phyloP scores from a whole-genome alignment of 1,140 invertebrate genomes.

The Argopecten irradians region DNA sequence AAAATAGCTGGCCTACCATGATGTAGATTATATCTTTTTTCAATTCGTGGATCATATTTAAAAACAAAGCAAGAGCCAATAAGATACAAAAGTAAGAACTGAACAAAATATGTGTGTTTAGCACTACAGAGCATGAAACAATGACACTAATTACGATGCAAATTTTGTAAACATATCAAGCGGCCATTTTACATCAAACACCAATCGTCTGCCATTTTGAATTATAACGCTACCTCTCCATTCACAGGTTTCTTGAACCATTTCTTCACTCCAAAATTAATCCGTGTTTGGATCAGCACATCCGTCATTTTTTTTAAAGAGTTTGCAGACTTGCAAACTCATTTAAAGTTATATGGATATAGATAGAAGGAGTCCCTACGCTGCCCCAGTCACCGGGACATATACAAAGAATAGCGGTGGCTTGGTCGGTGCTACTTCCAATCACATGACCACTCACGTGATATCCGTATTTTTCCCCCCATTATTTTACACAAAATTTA shows the following conservation, averaged over 20 bases:
- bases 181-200: constrained; percentile 21
- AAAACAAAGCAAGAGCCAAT: neutral
- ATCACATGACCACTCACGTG: constrained; percentile 54
- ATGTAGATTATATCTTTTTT: neutral
- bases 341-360: neutral
- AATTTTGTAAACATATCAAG: constrained; percentile 6
- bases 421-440: neutral
- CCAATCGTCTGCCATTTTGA: constrained; percentile 14
- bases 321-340: neutral
- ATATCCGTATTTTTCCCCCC: too few species aligned
- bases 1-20: neutral
- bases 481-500: too few species aligned
- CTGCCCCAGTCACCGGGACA: neutral
- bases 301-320: neutral
- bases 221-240: constrained; percentile 1
- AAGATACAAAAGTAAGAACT: neutral
- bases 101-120: neutral
- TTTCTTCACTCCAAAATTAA: neutral
- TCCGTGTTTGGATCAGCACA: neutral
- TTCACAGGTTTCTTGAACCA: neutral
- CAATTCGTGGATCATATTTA: neutral
- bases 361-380: neutral
- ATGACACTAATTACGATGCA: neutral
- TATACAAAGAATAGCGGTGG: constrained; percentile 13
- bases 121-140: neutral